phyloP scores from a whole-genome alignment of 2,888 invertebrate species.

The Malthinus flaveolus region DNA sequence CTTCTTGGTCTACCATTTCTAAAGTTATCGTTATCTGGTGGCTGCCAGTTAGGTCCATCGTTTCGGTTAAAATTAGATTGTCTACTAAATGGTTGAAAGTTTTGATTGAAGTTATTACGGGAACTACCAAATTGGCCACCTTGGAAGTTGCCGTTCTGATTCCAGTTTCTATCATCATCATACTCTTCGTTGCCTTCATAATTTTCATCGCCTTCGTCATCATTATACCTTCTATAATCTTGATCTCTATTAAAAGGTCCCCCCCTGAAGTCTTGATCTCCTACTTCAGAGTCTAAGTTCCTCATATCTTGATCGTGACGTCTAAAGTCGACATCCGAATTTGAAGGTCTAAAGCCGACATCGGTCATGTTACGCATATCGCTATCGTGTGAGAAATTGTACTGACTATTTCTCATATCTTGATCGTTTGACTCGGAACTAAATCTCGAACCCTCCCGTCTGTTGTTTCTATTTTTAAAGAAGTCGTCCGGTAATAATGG shows the following conservation, averaged over 20 bases:
- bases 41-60: slow-evolving; percentile 32
- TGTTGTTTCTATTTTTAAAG: slow-evolving; percentile 8
- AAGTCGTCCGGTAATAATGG: slow-evolving; percentile 7
- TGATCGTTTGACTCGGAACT: slow-evolving; percentile 41
- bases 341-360: slow-evolving; percentile 38
- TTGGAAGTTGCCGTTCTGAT: slow-evolving; percentile 48
- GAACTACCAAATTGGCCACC: slow-evolving; percentile 12
- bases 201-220: slow-evolving; percentile 35
- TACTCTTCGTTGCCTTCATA: slow-evolving; percentile 53
- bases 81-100: slow-evolving; percentile 19
- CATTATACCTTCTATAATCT: slow-evolving; percentile 32
- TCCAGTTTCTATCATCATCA: slow-evolving; percentile 54
- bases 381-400: slow-evolving; percentile 32
- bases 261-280: slow-evolving; percentile 44
- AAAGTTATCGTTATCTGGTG: slow-evolving; percentile 27
- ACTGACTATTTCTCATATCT: slow-evolving; percentile 40
- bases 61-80: slow-evolving; percentile 10
- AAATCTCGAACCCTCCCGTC: slow-evolving; percentile 10
- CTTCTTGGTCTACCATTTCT: slow-evolving; percentile 31
- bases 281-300: slow-evolving; percentile 26
- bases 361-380: slow-evolving; percentile 40
- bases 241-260: slow-evolving; percentile 32
- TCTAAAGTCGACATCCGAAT: slow-evolving; percentile 40
- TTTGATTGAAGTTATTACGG: slow-evolving; percentile 33
- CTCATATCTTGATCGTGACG: slow-evolving; percentile 44